A percentile compares a stretch with the other conserved stretches of the same genome.
Evolutionary conservation across 2,113 vertebrate species (phyloP).

Genomic region (Romanogobio albipinnatus): DNA sequence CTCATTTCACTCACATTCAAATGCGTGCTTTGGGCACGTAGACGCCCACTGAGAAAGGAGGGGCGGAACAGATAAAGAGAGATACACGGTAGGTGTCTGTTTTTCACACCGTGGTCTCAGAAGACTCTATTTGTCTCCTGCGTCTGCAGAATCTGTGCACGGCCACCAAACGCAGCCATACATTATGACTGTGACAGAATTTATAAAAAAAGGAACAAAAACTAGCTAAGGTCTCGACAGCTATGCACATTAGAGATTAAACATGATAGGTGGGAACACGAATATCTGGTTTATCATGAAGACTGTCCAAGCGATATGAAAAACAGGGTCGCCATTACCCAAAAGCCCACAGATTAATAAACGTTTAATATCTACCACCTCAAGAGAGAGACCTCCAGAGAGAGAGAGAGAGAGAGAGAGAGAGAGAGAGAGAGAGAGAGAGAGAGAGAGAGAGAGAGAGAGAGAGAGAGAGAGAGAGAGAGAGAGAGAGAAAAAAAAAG

Average conservation of each 20-base stretch:
- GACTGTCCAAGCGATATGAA: background rate
- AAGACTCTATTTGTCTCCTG: conserved; percentile 45
- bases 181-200: conserved; percentile 57
- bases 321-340: background rate
- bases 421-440: background rate
- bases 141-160: conserved; percentile 29
- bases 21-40: conserved; percentile 16
- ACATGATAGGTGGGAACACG: background rate
- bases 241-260: background rate
- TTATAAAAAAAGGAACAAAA: conserved; percentile 27
- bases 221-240: background rate
- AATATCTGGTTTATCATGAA: conserved; percentile 15
- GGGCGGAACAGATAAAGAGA: conserved; percentile 18
- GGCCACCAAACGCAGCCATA: background rate
- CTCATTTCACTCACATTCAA: conserved; percentile 31
- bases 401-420: background rate
- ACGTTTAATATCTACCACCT: conserved; percentile 21
- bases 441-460: background rate
- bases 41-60: background rate
- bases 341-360: conserved; percentile 28
- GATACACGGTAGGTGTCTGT: background rate
- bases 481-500: background rate
- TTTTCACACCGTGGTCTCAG: conserved; percentile 27
- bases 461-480: background rate
- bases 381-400: background rate